A percentile compares a stretch with the other conserved stretches of the same genome.
Conservation (phyloP, 2,113 vertebrate species). For the Sander vitreus region DNA sequence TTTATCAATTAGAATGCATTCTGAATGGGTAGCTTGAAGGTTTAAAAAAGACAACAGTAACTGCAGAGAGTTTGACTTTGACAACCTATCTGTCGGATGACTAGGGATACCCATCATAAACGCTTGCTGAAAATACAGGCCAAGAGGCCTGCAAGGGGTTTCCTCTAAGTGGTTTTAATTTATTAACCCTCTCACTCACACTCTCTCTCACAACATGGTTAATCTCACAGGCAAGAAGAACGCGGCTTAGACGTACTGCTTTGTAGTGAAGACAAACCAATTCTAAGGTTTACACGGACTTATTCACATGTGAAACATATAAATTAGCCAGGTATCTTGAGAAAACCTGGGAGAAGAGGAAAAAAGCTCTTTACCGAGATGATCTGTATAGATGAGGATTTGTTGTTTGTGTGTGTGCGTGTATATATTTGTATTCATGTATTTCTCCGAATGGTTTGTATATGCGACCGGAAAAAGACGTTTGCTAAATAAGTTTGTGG, state of each 20-base stretch:
- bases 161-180: conserved; percentile 17
- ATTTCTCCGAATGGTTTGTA: no score
- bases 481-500: no score
- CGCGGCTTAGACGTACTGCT: not conserved
- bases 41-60: not conserved
- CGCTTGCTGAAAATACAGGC: not conserved
- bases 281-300: not conserved
- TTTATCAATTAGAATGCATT: not conserved
- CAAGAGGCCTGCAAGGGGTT: conserved; percentile 17
- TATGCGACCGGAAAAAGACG: no score
- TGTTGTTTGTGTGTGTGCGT: no score
- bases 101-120: not conserved
- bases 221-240: conserved; percentile 2
- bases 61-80: not conserved
- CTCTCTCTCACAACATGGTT: not conserved
- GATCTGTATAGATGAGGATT: no score
- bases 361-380: no score
- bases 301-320: no score
- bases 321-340: no score
- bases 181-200: conserved; percentile 6
- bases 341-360: no score
- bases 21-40: not conserved
- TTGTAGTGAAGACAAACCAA: not conserved
- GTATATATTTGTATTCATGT: no score
- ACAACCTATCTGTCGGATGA: not conserved